phyloP scores from a whole-genome alignment of 1,140 invertebrate species.

The Trachelipus rathkii region DNA sequence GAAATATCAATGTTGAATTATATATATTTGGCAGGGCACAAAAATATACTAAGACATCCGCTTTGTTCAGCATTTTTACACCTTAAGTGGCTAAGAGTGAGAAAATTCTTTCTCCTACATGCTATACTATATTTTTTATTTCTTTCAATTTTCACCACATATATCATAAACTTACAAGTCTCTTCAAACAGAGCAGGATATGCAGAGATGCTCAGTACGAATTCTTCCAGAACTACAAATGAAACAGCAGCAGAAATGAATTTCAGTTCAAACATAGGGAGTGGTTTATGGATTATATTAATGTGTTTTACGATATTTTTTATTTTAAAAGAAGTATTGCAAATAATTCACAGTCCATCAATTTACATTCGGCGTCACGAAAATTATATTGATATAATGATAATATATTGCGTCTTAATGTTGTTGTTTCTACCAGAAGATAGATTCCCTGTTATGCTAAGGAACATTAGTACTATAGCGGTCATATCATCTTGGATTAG shows the following conservation, averaged over 20 bases:
- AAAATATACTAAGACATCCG: too few species aligned
- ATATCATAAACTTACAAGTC: too few species aligned
- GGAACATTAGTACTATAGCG: slow-evolving; percentile 23
- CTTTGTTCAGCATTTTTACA: too few species aligned
- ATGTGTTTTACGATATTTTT: too few species aligned
- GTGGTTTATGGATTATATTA: slow-evolving; percentile 19
- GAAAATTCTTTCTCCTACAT: too few species aligned
- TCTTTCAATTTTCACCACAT: too few species aligned
- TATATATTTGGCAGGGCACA: slow-evolving; percentile 39
- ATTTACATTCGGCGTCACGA: slow-evolving; percentile 26
- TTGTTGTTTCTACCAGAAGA: slow-evolving; percentile 21
- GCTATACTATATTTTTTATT: too few species aligned
- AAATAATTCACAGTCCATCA: slow-evolving; percentile 30
- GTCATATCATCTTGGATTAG: slow-evolving; percentile 42
- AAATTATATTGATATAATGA: slow-evolving; percentile 27
- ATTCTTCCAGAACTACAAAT: too few species aligned
- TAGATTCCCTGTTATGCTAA: neutral
- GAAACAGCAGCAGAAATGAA: neutral
- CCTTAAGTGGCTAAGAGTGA: too few species aligned
- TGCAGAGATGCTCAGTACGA: slow-evolving; percentile 45
- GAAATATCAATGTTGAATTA: slow-evolving; percentile 38
- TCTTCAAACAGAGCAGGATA: too few species aligned
- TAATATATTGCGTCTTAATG: too few species aligned
- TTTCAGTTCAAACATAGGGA: neutral
- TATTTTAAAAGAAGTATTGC: slow-evolving; percentile 32